Evolutionary conservation across 2,888 invertebrate genomes (phyloP), one percentile per base, ranked within the genome.

Genomic region (Mesorhabditis belari): DNA sequence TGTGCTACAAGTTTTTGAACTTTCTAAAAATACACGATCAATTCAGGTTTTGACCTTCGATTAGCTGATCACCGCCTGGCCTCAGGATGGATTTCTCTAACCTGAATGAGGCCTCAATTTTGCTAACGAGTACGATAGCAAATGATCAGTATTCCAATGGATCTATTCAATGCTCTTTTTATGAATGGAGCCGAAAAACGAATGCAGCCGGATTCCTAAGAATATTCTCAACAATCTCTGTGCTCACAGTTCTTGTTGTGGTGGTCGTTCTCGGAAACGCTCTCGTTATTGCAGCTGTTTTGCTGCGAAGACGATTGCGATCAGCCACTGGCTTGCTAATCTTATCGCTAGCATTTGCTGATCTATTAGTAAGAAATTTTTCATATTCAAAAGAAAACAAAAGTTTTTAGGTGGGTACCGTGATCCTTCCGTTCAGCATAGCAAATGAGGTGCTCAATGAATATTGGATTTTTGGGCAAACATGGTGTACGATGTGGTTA

Each of bases 281-380:
- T n/a, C 65, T 80, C 6, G 80, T 80, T 49, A 80, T 80, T 56
- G 80, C 79, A 5, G 80, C 80, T n/a, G 80, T 80, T 26, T 63
- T 80, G 17, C 60, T 80, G 6, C 68, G 80, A 52, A 55, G 80
- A 24, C 66, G 80, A 27, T 86, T 96, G 72, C 87, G 94, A 71
- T 92, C 91, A 72, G 93, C 94, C 75, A 95, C 94, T 67, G 95
- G 96, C 83, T 87, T 92, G 81, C 93, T 96, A 85, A 94, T 96
- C 82, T 92, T 94, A 66, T 94, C 93, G 54, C 86, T 96, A 80
- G 95, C 95, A 0, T 90, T 92, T 23, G 94, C 95, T 53, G 96
- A 96, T 84, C 86, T 96, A 65, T 85, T 93, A 80, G 76, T 76
- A 55, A 64, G 65, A n/a, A n/a, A n/a, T n/a, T n/a, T n/a, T n/a